These are phyloP conservation scores for Symphodus melops DNA, from an alignment of 2,113 vertebrate species.

Conservation along the genomic window DNA sequence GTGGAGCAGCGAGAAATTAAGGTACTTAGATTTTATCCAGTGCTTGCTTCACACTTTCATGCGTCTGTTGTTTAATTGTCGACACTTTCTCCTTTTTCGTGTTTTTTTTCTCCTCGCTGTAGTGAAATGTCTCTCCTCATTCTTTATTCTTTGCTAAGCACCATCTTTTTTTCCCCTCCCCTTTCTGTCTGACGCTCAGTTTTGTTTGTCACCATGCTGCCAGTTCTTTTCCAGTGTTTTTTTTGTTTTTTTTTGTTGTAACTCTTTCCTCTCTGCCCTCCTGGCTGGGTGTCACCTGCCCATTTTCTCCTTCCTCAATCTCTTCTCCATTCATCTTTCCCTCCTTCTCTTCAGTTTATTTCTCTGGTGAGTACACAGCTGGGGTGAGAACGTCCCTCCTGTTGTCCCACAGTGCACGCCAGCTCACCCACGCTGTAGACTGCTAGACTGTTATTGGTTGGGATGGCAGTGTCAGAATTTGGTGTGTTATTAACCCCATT, in stretches of 20 bases:
- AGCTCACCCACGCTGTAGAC: constrained; percentile 51
- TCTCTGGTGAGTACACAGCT: constrained; percentile 92
- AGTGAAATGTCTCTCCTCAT: background rate
- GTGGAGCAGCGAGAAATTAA: constrained; percentile 99
- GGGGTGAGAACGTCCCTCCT: constrained; percentile 15
- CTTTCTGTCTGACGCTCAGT: background rate
- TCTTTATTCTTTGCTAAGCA: background rate
- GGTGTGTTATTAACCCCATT: constrained; percentile 56
- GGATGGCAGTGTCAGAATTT: constrained; percentile 40
- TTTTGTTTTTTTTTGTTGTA: constrained; percentile 57
- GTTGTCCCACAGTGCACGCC: constrained; percentile 52
- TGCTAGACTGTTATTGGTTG: constrained; percentile 64
- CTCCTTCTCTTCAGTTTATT: constrained; percentile 91
- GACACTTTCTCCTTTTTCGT: constrained; percentile 16
- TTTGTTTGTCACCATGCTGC: constrained; percentile 24
- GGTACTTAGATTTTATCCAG: constrained; percentile 77
- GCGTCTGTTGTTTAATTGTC: background rate
- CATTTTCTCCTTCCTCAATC: constrained; percentile 34
- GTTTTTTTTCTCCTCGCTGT: background rate
- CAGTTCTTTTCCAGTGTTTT: constrained; percentile 55
- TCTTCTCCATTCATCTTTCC: constrained; percentile 56
- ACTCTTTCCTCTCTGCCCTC: constrained; percentile 66
- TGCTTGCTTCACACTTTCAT: background rate
- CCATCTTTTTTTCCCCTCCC: background rate
- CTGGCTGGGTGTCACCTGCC: constrained; percentile 44